These are phyloP conservation scores for Nyctalus aviator DNA, from an alignment of 2,797 vertebrate genomes.

Conservation along the genomic window DNA sequence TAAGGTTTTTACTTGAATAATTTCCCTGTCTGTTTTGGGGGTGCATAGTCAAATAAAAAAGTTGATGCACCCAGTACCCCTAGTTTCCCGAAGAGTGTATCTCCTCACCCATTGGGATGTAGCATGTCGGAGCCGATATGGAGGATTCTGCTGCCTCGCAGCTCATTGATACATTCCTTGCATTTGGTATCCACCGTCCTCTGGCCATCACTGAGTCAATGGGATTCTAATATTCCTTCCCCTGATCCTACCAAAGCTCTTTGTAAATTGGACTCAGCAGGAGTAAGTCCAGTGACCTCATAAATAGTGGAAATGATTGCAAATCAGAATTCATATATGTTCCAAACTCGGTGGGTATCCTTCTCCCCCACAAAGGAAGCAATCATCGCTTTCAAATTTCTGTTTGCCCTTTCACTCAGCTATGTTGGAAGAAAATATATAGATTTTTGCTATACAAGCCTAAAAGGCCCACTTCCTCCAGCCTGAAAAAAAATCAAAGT, in stretches of 20 bases:
- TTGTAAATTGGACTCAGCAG: slow-evolving; percentile 91
- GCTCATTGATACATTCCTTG: slow-evolving; percentile 77
- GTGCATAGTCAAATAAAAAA: not conserved
- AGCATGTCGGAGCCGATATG: not conserved
- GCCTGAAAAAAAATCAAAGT: slow-evolving; percentile 68
- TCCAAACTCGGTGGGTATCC: slow-evolving; percentile 88
- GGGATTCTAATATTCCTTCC: slow-evolving; percentile 87
- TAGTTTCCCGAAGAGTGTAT: not conserved
- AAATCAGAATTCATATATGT: slow-evolving; percentile 89
- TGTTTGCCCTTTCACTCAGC: slow-evolving; percentile 90
- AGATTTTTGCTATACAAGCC: slow-evolving; percentile 75
- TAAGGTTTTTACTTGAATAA: slow-evolving; percentile 55
- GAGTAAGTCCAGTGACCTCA: slow-evolving; percentile 90
- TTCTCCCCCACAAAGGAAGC: slow-evolving; percentile 88
- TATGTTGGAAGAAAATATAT: slow-evolving; percentile 86
- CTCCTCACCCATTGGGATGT: slow-evolving; percentile 25
- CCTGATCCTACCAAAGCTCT: slow-evolving; percentile 88
- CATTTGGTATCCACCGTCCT: slow-evolving; percentile 49
- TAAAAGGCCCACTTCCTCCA: slow-evolving; percentile 73
- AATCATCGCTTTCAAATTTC: slow-evolving; percentile 89
- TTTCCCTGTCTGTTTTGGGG: not conserved
- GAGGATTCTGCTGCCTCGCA: slow-evolving; percentile 49
- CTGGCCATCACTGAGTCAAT: slow-evolving; percentile 86
- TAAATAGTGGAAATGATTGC: slow-evolving; percentile 92
- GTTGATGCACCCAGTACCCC: not conserved